Percentiles rank a stretch among this genome's conserved stretches.
phyloP scores from a whole-genome alignment of 2,888 invertebrate species.

The Dione juno region DNA sequence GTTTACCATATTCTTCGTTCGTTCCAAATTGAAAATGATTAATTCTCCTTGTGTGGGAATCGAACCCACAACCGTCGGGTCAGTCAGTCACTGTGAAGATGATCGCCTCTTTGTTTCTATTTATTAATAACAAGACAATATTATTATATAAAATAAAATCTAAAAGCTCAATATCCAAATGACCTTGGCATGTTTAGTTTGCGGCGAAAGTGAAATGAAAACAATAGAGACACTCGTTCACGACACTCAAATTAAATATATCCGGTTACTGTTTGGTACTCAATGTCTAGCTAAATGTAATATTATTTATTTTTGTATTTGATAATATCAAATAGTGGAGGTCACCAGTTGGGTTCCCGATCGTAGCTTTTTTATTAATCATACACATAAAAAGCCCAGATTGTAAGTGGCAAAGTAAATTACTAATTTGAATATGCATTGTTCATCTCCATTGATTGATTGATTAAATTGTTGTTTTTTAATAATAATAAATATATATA shows the following conservation, averaged over 20 bases:
- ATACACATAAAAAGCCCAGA: not conserved
- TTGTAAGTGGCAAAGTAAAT: not conserved
- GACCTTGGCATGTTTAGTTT: conserved; percentile 55
- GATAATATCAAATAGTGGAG: conserved; percentile 18
- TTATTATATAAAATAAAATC: not conserved
- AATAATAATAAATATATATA: too few relatives aligned
- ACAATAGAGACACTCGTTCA: conserved; percentile 47
- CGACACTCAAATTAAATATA: conserved; percentile 32
- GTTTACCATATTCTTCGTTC: too few relatives aligned
- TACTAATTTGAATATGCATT: not conserved
- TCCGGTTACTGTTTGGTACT: conserved; percentile 47
- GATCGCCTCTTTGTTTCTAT: too few relatives aligned
- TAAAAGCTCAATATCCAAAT: conserved; percentile 31
- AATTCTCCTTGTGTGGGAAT: too few relatives aligned
- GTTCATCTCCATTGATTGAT: too few relatives aligned
- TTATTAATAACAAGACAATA: too few relatives aligned
- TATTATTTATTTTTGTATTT: conserved; percentile 10
- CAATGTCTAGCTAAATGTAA: conserved; percentile 7
- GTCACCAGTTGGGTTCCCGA: not conserved
- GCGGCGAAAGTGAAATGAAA: conserved; percentile 64
- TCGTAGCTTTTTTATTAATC: conserved; percentile 8
- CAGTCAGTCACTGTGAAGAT: too few relatives aligned
- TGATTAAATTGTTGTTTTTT: too few relatives aligned
- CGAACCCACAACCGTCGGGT: too few relatives aligned
- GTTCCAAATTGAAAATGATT: too few relatives aligned